Percentiles rank a stretch among this genome's conserved stretches.
These are phyloP conservation scores for Brachionus manjavacas DNA, from an alignment of 1,140 invertebrate species.

Conservation along the genomic window DNA sequence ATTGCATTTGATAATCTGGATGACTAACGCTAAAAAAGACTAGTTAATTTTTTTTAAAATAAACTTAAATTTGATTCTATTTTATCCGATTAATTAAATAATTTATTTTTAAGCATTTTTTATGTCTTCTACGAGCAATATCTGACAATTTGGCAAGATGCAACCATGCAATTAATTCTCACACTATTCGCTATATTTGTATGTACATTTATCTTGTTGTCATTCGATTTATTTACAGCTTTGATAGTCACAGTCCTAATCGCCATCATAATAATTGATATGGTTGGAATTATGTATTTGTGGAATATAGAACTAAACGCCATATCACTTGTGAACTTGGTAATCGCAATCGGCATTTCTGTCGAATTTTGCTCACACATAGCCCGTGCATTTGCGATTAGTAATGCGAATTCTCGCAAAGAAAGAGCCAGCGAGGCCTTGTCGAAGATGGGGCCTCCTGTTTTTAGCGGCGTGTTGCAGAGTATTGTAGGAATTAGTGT, in stretches of 20 bases:
- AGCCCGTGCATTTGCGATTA: constrained; percentile 70
- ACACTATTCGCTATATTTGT: constrained; percentile 73
- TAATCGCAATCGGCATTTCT: constrained; percentile 89
- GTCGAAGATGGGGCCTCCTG: constrained; percentile 65
- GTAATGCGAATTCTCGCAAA: constrained; percentile 61
- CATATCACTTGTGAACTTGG: constrained; percentile 85
- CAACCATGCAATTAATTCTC: constrained; percentile 67
- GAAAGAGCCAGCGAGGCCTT: constrained; percentile 69
- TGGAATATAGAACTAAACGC: constrained; percentile 84
- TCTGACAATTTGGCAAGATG: constrained; percentile 74
- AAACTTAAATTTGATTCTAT: no score
- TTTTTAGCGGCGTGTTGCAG: constrained; percentile 86
- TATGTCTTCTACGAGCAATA: constrained; percentile 94
- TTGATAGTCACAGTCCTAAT: constrained; percentile 64
- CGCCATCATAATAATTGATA: constrained; percentile 71
- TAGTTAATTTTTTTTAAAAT: background rate
- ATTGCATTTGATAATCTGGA: no score
- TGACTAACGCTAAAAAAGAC: no score
- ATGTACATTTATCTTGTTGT: constrained; percentile 75
- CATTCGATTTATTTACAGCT: constrained; percentile 74
- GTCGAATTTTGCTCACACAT: constrained; percentile 92
- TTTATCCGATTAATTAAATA: background rate
- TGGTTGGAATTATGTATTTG: constrained; percentile 82
- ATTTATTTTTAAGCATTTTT: constrained; percentile 64
- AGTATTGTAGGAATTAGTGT: constrained; percentile 86